Evolutionary conservation across 1,140 invertebrate genomes (phyloP).

Genomic region (Hypsibius dujardini): DNA sequence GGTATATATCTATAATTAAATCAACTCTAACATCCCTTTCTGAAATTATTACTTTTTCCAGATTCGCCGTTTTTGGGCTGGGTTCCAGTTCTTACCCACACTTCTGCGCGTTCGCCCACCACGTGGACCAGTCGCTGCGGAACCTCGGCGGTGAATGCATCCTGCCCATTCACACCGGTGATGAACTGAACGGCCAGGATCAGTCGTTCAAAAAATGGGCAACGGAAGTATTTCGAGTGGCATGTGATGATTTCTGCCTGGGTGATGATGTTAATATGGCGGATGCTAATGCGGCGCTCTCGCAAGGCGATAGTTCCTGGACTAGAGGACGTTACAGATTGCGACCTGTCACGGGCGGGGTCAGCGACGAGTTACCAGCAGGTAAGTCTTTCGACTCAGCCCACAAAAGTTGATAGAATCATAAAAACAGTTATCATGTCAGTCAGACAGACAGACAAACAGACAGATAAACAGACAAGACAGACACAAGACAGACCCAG

Average conservation of each 20-base stretch:
- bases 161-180: conserved; percentile 57
- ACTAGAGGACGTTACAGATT: conserved; percentile 35
- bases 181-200: conserved; percentile 88
- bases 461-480: not conserved
- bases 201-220: conserved; percentile 84
- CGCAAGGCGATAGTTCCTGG: conserved; percentile 53
- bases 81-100: conserved; percentile 91
- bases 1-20: not conserved
- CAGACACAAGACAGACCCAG: too few species aligned
- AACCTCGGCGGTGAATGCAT: conserved; percentile 75
- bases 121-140: conserved; percentile 70
- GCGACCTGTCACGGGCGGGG: conserved; percentile 24
- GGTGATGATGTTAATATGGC: conserved; percentile 62
- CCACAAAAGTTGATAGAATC: too few species aligned
- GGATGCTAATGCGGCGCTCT: conserved; percentile 57
- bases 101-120: conserved; percentile 83
- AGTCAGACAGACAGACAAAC: too few species aligned
- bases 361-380: conserved; percentile 26
- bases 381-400: conserved; percentile 23
- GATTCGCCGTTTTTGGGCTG: conserved; percentile 80
- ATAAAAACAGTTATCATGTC: too few species aligned
- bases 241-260: conserved; percentile 82
- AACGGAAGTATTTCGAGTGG: conserved; percentile 66
- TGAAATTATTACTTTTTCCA: conserved; percentile 28
- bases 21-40: not conserved